Conservation (phyloP, 1,140 invertebrate genomes). For the Bombus ignitus region DNA sequence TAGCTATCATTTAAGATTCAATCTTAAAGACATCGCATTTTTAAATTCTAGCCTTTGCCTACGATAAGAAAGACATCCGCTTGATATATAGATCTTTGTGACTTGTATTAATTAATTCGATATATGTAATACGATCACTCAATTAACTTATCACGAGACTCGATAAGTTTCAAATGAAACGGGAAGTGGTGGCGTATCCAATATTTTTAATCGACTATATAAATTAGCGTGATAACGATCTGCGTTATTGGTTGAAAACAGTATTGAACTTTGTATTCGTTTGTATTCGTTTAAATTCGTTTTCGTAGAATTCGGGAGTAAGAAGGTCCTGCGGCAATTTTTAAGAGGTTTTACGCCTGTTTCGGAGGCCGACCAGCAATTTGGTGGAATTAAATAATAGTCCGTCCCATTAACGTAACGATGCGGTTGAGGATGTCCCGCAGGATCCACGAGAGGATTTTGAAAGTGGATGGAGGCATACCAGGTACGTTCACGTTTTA, state of each 20-base stretch:
- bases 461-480: conserved; percentile 60
- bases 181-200: no score
- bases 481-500: conserved; percentile 68
- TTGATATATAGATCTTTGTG: background rate
- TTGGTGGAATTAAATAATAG: conserved; percentile 70
- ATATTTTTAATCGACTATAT: background rate
- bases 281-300: conserved; percentile 31
- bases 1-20: no score
- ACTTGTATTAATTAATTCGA: background rate
- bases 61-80: background rate
- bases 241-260: conserved; percentile 1
- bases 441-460: conserved; percentile 56
- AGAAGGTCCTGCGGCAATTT: conserved; percentile 52
- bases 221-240: background rate
- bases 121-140: no score
- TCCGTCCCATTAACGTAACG: conserved; percentile 69
- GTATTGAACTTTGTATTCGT: conserved; percentile 12
- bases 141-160: no score
- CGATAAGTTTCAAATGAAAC: background rate
- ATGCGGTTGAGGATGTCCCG: conserved; percentile 59
- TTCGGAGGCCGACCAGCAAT: conserved; percentile 60
- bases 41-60: background rate
- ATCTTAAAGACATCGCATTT: background rate
- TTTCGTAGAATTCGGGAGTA: conserved; percentile 58
- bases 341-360: conserved; percentile 66